phyloP scores from a whole-genome alignment of 2,888 invertebrate species.

The Cryptus armator region DNA sequence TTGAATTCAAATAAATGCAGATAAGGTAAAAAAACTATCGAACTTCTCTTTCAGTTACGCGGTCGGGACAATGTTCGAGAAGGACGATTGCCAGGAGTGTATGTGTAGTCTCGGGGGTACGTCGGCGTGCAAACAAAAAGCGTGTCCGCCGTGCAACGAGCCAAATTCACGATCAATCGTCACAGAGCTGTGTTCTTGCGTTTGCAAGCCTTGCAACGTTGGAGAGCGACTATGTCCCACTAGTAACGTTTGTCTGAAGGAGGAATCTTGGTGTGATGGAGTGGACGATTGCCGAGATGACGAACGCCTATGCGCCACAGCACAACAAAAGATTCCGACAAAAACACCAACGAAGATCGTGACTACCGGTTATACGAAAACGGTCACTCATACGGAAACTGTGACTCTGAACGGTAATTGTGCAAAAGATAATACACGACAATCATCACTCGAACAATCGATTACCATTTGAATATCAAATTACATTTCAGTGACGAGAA shows the following conservation, averaged over 20 bases:
- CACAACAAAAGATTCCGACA: slow-evolving; percentile 62
- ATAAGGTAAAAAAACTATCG: too few species aligned
- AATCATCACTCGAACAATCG: neutral
- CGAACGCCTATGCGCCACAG: slow-evolving; percentile 88
- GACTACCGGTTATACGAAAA: slow-evolving; percentile 60
- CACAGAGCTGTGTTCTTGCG: slow-evolving; percentile 89
- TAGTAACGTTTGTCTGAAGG: slow-evolving; percentile 90
- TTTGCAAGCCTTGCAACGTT: slow-evolving; percentile 90
- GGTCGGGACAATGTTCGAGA: slow-evolving; percentile 90
- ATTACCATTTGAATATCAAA: neutral
- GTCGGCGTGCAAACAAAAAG: slow-evolving; percentile 89
- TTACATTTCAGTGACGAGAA: slow-evolving; percentile 53
- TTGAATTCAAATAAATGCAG: too few species aligned
- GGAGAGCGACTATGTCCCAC: slow-evolving; percentile 90
- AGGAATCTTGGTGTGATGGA: slow-evolving; percentile 92
- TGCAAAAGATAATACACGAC: neutral
- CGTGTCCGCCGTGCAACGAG: slow-evolving; percentile 88
- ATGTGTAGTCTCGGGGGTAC: slow-evolving; percentile 92
- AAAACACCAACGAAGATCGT: slow-evolving; percentile 60
- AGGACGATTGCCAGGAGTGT: slow-evolving; percentile 92
- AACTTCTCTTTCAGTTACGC: slow-evolving; percentile 87
- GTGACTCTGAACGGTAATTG: slow-evolving; percentile 62
- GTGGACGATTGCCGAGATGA: slow-evolving; percentile 94
- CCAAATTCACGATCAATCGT: slow-evolving; percentile 87
- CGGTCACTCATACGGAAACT: slow-evolving; percentile 39